phyloP scores from a whole-genome alignment of 1,140 invertebrate species.

The Tetragnatha versicolor region DNA sequence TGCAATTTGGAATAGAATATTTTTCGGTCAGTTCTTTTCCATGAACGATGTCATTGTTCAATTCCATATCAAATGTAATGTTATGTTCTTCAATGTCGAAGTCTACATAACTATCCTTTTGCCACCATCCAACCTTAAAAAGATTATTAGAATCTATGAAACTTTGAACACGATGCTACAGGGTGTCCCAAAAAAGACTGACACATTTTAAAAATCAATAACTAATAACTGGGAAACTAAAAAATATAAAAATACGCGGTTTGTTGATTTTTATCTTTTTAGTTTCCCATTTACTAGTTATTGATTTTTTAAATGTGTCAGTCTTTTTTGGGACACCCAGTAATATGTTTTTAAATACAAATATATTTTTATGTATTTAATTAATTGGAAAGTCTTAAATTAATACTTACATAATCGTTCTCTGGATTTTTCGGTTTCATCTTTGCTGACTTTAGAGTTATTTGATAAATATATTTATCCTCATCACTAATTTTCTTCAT shows the following conservation, averaged over 20 bases:
- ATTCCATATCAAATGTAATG: not conserved
- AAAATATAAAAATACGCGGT: too few relatives aligned
- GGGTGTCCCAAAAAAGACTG: too few relatives aligned
- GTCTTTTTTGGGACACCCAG: too few relatives aligned
- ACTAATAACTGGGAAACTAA: too few relatives aligned
- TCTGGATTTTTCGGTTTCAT: not conserved
- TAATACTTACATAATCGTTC: constrained; percentile 12
- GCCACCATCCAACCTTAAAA: constrained; percentile 23
- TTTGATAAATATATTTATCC: not conserved
- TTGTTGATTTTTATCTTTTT: too few relatives aligned
- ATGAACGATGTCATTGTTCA: not conserved
- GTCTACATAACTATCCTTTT: not conserved
- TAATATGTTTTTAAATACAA: too few relatives aligned
- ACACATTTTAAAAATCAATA: too few relatives aligned
- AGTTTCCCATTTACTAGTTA: too few relatives aligned
- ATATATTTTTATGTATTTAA: too few relatives aligned
- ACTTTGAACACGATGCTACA: too few relatives aligned
- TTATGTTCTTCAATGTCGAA: not conserved
- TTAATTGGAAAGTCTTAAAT: not conserved
- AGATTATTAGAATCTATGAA: not conserved
- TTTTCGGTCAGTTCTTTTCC: not conserved
- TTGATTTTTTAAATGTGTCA: too few relatives aligned
- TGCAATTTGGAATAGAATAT: not conserved
- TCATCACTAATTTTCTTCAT: not conserved
- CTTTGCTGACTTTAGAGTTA: not conserved